Conservation (phyloP, 2,888 invertebrate genomes). For the Andrena camellia region DNA sequence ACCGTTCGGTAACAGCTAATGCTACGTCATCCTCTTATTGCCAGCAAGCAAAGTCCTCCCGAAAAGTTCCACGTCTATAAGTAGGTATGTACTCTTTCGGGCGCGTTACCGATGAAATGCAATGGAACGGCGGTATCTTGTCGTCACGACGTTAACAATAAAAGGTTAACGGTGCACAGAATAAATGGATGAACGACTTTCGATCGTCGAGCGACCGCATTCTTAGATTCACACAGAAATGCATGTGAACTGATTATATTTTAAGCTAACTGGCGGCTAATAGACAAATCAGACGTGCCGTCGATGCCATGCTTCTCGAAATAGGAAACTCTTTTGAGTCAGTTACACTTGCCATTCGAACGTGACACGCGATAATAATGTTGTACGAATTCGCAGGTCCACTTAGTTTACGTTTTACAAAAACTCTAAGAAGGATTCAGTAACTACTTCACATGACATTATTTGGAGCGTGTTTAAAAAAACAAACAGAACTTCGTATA, state of each 20-base stretch:
- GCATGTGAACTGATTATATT: conserved; percentile 18
- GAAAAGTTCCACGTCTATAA: conserved; percentile 31
- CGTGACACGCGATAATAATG: conserved; percentile 14
- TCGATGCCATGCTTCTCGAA: neutral
- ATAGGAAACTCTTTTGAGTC: neutral
- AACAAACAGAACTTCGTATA: conserved; percentile 1
- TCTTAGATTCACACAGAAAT: conserved; percentile 35
- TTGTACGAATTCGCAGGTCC: conserved; percentile 12
- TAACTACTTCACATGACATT: neutral
- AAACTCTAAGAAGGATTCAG: neutral
- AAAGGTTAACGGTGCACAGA: conserved; percentile 28
- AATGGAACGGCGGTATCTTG: conserved; percentile 56
- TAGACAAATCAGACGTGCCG: neutral
- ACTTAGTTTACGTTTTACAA: conserved; percentile 1
- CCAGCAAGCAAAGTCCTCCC: conserved; percentile 1
- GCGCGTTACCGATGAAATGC: conserved; percentile 67
- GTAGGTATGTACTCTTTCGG: conserved; percentile 15
- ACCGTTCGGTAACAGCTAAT: conserved; percentile 48
- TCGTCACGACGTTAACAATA: conserved; percentile 60
- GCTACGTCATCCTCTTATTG: conserved; percentile 14
- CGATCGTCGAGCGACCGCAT: conserved; percentile 17
- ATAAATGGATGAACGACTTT: conserved; percentile 29
- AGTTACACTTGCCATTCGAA: neutral
- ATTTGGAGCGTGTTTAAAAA: conserved; percentile 8
- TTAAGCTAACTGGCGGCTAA: neutral